Conservation (phyloP, 2,888 invertebrate species). For the Dioctria rufipes region DNA sequence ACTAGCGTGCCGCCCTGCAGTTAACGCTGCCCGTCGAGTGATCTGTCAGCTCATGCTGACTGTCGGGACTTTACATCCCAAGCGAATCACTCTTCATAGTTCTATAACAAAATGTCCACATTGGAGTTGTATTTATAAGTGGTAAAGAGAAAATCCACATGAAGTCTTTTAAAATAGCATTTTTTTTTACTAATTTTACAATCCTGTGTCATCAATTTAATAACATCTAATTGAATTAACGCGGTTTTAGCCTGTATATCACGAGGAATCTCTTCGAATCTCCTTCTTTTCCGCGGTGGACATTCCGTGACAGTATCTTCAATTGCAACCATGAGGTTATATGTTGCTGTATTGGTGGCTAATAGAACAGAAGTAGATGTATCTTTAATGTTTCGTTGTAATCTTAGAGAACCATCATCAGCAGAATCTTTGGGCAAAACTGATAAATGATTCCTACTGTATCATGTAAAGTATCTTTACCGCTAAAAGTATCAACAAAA, state of each 20-base stretch:
- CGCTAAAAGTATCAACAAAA: slow-evolving; percentile 64
- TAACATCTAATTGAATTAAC: too few relatives aligned
- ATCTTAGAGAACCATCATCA: neutral
- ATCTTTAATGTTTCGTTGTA: slow-evolving; percentile 5
- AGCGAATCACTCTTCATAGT: too few relatives aligned
- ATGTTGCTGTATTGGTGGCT: neutral
- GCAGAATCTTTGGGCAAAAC: slow-evolving; percentile 38
- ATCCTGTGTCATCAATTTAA: too few relatives aligned
- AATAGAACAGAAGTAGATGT: neutral
- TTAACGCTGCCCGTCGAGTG: too few relatives aligned
- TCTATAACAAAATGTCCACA: too few relatives aligned
- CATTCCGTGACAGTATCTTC: too few relatives aligned
- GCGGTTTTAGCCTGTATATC: neutral
- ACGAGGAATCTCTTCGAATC: slow-evolving; percentile 30
- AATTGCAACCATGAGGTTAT: too few relatives aligned
- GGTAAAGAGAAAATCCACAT: neutral
- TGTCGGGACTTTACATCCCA: too few relatives aligned
- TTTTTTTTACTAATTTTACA: neutral
- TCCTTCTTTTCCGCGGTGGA: slow-evolving; percentile 6
- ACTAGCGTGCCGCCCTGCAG: too few relatives aligned
- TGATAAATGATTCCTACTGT: slow-evolving; percentile 65
- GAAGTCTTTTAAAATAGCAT: neutral
- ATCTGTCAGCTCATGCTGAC: too few relatives aligned
- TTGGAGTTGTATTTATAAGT: slow-evolving; percentile 58
- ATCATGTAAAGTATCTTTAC: slow-evolving; percentile 66